phyloP scores from a whole-genome alignment of 2,888 invertebrate species.

The Chloroclysta siterata region DNA sequence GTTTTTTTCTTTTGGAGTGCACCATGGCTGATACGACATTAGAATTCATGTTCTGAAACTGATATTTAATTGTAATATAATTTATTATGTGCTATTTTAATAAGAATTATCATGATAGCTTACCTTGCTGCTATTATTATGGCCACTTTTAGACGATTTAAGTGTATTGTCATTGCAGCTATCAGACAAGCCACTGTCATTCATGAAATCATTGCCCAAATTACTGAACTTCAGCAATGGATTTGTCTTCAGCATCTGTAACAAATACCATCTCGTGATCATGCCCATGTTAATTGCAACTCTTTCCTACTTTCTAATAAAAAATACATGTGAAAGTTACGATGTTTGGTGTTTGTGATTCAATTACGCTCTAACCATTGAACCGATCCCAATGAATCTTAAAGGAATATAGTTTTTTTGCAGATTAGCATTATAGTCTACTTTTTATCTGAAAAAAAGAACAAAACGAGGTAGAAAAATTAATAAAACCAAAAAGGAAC shows the following conservation, averaged over 20 bases:
- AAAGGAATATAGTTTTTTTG: too few species aligned
- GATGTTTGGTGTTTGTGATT: not conserved
- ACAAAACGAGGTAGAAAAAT: too few species aligned
- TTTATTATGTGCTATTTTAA: not conserved
- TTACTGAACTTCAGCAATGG: conserved; percentile 70
- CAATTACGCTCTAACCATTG: too few species aligned
- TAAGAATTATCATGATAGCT: not conserved
- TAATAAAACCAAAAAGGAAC: too few species aligned
- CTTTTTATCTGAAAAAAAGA: too few species aligned
- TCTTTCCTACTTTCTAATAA: too few species aligned
- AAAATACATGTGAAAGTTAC: too few species aligned
- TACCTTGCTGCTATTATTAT: conserved; percentile 32
- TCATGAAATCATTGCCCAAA: conserved; percentile 63
- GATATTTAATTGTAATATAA: conserved; percentile 6
- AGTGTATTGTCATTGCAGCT: conserved; percentile 74
- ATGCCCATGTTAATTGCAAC: conserved; percentile 4
- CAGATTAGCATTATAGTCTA: too few species aligned
- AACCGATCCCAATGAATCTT: too few species aligned
- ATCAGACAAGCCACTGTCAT: conserved; percentile 73
- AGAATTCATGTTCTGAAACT: conserved; percentile 73
- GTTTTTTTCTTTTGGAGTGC: conserved; percentile 73
- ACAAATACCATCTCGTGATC: conserved; percentile 27
- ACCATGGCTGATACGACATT: conserved; percentile 76
- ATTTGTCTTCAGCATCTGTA: conserved; percentile 76
- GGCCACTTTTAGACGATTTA: conserved; percentile 62